Percentiles rank a stretch among this genome's conserved stretches.
phyloP scores from a whole-genome alignment of 2,797 vertebrate genomes.

The Coccyzus lansbergi region DNA sequence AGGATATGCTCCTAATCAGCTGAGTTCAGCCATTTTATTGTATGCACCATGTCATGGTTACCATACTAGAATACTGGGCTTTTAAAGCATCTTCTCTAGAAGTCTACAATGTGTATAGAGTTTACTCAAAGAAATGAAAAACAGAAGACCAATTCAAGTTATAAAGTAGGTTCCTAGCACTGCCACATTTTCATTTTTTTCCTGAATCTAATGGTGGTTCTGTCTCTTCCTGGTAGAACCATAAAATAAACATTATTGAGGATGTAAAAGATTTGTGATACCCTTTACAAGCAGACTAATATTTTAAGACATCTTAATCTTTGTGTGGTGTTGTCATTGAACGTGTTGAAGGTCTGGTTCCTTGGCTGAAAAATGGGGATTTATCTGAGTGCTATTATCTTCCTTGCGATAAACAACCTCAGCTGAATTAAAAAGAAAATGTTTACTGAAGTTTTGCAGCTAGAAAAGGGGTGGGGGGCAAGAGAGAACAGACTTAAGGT shows the following conservation, averaged over 20 bases:
- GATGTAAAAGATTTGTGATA: neutral
- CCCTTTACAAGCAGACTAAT: neutral
- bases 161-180: neutral
- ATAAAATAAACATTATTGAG: neutral
- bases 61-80: neutral
- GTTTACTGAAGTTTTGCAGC: neutral
- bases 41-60: neutral
- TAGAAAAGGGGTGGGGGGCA: neutral
- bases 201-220: neutral
- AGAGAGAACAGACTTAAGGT: neutral
- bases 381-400: neutral
- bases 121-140: neutral
- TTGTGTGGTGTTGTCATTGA: neutral
- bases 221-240: neutral
- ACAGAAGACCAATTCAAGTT: neutral
- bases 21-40: neutral
- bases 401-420: neutral
- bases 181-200: neutral
- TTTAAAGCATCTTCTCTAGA: neutral
- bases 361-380: neutral
- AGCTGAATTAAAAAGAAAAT: neutral
- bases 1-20: neutral
- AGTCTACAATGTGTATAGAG: neutral
- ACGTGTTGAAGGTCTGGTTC: neutral
- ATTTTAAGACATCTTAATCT: neutral